Base-by-base conservation (phyloP, 2,888 invertebrate species). In the Cynaeus angustus region DNA sequence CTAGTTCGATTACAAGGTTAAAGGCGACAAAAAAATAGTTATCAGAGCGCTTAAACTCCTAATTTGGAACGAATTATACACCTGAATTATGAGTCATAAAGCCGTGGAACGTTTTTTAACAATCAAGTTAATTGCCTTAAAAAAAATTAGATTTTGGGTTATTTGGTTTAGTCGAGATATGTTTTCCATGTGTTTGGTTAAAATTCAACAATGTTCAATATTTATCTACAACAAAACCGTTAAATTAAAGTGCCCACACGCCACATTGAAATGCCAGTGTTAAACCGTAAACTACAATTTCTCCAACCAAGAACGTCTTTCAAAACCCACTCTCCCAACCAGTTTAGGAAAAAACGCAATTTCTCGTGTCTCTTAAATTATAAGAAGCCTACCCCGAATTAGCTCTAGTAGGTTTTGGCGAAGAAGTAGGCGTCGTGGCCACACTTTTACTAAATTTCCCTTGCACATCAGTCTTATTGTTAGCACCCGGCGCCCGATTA, bases 401-500 rank as follows among this genome's bases (percentile, higher is more conserved):
- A 8, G 43, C 64, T 53, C 53, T 48, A 16, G 37, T 6, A 10
- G 43, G 7, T 64, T 64, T 64, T 6, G 64, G 64, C 10, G 64
- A 64, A 28, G 43, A 3, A 1, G 38, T 46, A 9, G 64, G 64
- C 14, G 43, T 52, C 26, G 13, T 26, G 12, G 16, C 6, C 9
- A 3, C n/a, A 30, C 26, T 64, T 21, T 64, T 41, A 3, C 14
- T n/a, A 13, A 10, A 8, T 16, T 10, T 16, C 16, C 4, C 58
- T 70, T 46, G 69, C 50, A 46, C 71, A 67, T 65, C 71, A 72
- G 74, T 76, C 53, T 73, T 74, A 12, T 52, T 69, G 4, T 37
- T 61, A 26, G 21, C 21, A 21, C 74, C 72, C 6, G 75, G 73
- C 41, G 73, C 72, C 73, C 75, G 71, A 48, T 70, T 72, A 56